Base-by-base conservation (phyloP, 2,888 invertebrate genomes). In the Strigamia maritima region DNA sequence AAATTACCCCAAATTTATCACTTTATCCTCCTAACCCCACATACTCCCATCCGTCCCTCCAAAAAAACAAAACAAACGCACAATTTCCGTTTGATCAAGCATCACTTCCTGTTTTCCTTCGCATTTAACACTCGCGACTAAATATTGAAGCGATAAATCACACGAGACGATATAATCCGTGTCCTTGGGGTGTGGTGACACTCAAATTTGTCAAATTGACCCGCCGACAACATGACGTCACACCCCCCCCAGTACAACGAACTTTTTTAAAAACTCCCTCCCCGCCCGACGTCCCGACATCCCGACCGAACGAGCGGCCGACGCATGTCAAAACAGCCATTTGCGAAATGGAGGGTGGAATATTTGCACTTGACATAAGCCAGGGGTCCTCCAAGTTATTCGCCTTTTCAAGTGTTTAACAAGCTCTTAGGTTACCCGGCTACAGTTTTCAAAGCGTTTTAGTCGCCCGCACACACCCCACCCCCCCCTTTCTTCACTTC, bases 371-470 rank as follows among this genome's bases (percentile, higher is more conserved):
- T 60, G 60, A 60, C 60, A 60, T 60, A 60, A 60, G 60, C 60
- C 60, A 60, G 60, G 60, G 60, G 60, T 60, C 60, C 60, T 60
- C 19, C 60, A 19, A 60, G 60, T 60, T 60, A 60, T 60, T 60
- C 60, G 60, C 60, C 60, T 60, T 60, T 60, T 60, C 60, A 60
- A 60, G 60, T 60, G 60, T 60, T 60, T 60, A 60, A 60, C 60
- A 60, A 60, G 60, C 60, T 60, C 60, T 60, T 60, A 60, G 60
- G 60, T 60, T 60, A 60, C 60, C 60, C 60, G n/a, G 60, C 60
- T 60, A 60, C 60, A 60, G 60, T 60, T 60, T 60, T 60, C 19
- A 60, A 60, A 60, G 60, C 60, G 75, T 75, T 75, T 75, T 35
- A 75, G 6, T 4, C 28, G 3, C 28, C 70, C 19, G 4, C 44